phyloP scores from a whole-genome alignment of 2,797 vertebrate genomes.

The Peromyscus attwateri region DNA sequence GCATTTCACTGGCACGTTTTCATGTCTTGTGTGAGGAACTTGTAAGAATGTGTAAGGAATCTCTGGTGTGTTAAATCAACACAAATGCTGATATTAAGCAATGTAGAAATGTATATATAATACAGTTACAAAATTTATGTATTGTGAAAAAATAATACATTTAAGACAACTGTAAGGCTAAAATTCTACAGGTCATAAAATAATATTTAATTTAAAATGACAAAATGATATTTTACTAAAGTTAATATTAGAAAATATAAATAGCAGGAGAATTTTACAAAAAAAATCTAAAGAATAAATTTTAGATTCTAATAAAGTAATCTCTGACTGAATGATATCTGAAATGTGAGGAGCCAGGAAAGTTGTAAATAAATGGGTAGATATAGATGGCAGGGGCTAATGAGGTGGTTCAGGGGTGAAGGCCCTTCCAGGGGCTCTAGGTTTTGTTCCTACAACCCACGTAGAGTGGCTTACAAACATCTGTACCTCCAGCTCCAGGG shows the following conservation, averaged over 20 bases:
- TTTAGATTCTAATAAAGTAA: neutral
- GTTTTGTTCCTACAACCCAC: neutral
- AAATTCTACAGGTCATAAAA: neutral
- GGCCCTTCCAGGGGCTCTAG: too few species aligned
- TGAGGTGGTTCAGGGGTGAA: neutral
- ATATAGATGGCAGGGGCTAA: neutral
- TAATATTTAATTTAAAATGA: neutral
- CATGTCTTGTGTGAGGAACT: neutral
- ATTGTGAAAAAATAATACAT: neutral
- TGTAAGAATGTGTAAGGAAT: too few species aligned
- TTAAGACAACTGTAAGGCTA: neutral
- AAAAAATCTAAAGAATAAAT: conserved; percentile 25
- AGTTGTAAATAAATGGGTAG: neutral
- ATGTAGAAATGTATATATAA: neutral
- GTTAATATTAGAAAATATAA: neutral
- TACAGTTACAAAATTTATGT: conserved; percentile 1
- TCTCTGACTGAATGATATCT: neutral
- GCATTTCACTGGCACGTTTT: neutral
- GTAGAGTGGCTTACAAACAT: accelerated
- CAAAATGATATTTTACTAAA: neutral
- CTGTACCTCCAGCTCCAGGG: neutral
- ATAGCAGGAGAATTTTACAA: neutral
- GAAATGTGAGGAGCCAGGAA: neutral
- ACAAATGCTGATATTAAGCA: neutral
- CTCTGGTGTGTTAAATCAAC: neutral